Base-by-base conservation (phyloP, 2,888 invertebrate genomes). In the Trachelus troglodyta region DNA sequence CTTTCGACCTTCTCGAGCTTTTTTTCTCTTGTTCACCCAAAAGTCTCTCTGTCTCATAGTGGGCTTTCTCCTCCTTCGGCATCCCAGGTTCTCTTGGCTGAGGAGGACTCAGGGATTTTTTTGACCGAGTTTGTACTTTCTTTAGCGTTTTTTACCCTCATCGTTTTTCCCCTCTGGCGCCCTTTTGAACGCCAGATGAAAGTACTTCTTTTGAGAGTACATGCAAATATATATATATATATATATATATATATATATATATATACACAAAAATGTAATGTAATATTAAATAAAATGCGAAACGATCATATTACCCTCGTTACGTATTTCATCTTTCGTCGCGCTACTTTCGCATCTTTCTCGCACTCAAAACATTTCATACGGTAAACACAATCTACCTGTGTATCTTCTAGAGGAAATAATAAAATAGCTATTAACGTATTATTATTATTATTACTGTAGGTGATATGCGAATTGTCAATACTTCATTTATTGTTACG, bases 221-320 rank as follows among this genome's bases (percentile, higher is more conserved):
- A 76, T 34, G 71, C 73, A 73, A 56, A 56, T 56, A 56, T 56
- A 40, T 40, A 40, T 23, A 23, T 56, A 56, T 23, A 40, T 1
- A 11, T 11, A 34, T 34, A 34, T n/a, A n/a, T n/a, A n/a, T n/a
- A 56, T 56, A 56, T 56, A 40, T 40, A 40, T 23, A 23, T 56
- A 56, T 23, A 40, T 1, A 11, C 1, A 35, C 12, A 37, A 35
- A 40, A 40, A 23, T 40, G 6, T 40, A 40, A 56, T 56, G 23
- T 56, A 56, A 76, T 78, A 73, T 78, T 73, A 77, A 77, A 77
- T 77, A 77, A 77, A 77, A 77, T 69, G 77, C 69, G 75, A 77
- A 75, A 69, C 69, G 77, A 75, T 77, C 69, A 77, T 75, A 71
- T 77, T 77, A 77, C 77, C 69, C 77, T 75, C 77, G 77, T 77